Evolutionary conservation across 2,113 vertebrate genomes (phyloP).

Genomic region (Gorsachius goisagi): DNA sequence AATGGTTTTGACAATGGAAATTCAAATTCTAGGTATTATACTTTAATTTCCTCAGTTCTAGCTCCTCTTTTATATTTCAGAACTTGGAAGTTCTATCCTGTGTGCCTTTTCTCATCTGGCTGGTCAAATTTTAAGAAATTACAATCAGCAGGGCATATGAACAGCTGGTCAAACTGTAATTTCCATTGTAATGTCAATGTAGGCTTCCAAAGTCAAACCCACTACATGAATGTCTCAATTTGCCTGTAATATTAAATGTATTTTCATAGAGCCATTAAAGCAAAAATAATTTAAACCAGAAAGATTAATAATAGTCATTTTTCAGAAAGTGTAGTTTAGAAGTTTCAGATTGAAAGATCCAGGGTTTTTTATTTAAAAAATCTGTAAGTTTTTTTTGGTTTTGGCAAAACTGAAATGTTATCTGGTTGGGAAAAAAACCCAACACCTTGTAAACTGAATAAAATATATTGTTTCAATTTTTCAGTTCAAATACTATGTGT

Average conservation of each 20-base stretch:
- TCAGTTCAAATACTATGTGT: background rate
- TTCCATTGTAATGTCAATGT: background rate
- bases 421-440: background rate
- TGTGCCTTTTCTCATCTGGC: background rate
- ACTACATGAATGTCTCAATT: background rate
- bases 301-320: background rate
- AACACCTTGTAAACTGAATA: background rate
- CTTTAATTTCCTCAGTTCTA: background rate
- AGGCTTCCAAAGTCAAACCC: background rate
- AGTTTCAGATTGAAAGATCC: background rate
- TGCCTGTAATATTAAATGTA: background rate
- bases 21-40: background rate
- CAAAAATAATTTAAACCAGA: background rate
- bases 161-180: background rate
- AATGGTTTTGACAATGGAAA: background rate
- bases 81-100: background rate
- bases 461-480: background rate
- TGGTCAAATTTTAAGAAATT: background rate
- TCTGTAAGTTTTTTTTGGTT: background rate
- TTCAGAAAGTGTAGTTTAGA: background rate
- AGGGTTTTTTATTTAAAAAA: background rate
- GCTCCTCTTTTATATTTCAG: background rate
- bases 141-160: background rate
- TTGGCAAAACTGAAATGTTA: background rate
- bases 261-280: background rate